Percentiles rank a stretch among this genome's conserved stretches.
Evolutionary conservation across 2,888 invertebrate species (phyloP).

Genomic region (Lysandra bellargus): DNA sequence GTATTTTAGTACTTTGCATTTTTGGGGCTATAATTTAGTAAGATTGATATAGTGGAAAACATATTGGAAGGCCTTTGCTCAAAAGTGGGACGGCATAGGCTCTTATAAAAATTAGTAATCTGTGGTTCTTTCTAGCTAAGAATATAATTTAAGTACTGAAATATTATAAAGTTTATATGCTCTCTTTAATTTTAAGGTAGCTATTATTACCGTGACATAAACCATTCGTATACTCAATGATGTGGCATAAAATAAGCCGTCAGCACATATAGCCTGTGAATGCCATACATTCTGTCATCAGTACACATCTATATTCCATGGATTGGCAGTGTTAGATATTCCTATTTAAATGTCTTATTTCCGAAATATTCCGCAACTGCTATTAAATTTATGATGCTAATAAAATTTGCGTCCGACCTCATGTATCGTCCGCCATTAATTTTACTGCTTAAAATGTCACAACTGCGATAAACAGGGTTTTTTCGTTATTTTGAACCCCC

Average conservation of each 20-base stretch:
- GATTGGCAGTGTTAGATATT: neutral
- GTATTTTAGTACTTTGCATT: neutral
- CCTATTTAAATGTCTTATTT: neutral
- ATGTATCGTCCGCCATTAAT: slow-evolving; percentile 7
- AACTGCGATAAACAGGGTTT: neutral
- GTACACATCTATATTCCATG: neutral
- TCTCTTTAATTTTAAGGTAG: too few species aligned
- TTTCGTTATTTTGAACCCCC: too few species aligned
- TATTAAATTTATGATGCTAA: neutral
- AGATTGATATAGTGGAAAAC: too few species aligned
- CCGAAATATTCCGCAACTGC: neutral
- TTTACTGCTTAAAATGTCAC: neutral
- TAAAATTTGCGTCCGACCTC: slow-evolving; percentile 1
- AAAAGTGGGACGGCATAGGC: too few species aligned
- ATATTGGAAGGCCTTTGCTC: too few species aligned
- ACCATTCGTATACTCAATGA: neutral
- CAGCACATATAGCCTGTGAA: neutral
- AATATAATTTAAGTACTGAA: too few species aligned
- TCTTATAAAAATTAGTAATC: too few species aligned
- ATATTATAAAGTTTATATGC: too few species aligned
- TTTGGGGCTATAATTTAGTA: too few species aligned
- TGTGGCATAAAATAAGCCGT: neutral
- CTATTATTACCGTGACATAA: too few species aligned
- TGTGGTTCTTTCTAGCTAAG: too few species aligned
- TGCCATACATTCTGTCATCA: neutral